Evolutionary conservation across 2,888 invertebrate species (phyloP).

Genomic region (Cyaniris semiargus): DNA sequence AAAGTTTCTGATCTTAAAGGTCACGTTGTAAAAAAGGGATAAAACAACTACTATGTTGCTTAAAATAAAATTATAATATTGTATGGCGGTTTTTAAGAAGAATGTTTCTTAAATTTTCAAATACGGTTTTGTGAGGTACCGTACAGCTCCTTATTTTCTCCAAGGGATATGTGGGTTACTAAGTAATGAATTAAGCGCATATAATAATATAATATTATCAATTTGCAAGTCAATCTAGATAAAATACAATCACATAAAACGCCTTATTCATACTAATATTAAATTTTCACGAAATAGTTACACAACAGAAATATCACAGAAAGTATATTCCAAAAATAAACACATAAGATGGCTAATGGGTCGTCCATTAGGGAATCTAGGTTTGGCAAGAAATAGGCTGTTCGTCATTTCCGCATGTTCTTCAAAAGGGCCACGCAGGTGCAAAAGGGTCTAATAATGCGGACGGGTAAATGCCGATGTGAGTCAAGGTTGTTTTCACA

Average conservation of each 20-base stretch:
- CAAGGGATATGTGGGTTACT: no score
- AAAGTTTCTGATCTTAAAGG: slow-evolving; percentile 22
- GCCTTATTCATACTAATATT: no score
- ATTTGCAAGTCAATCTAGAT: no score
- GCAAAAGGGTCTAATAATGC: slow-evolving; percentile 43
- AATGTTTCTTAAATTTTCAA: not conserved
- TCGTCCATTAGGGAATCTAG: slow-evolving; percentile 28
- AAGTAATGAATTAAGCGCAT: no score
- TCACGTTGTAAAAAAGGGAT: slow-evolving; percentile 6
- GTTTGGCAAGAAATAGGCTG: slow-evolving; percentile 35
- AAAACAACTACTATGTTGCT: not conserved
- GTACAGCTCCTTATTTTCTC: no score
- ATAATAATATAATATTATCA: no score
- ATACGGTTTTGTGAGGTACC: no score
- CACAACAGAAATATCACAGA: not conserved
- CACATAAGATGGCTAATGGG: slow-evolving; percentile 14
- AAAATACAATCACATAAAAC: no score
- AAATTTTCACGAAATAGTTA: not conserved
- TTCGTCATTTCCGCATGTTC: slow-evolving; percentile 42
- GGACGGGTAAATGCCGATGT: slow-evolving; percentile 41
- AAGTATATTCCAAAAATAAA: not conserved
- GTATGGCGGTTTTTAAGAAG: no score
- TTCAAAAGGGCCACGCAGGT: slow-evolving; percentile 39
- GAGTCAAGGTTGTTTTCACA: slow-evolving; percentile 40
- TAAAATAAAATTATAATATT: not conserved